Percentiles rank a stretch among this genome's conserved stretches.
These are phyloP conservation scores for Apostichopus leukothele DNA, from an alignment of 53 echinoderm and acorn worm genomes.

Conservation along the genomic window DNA sequence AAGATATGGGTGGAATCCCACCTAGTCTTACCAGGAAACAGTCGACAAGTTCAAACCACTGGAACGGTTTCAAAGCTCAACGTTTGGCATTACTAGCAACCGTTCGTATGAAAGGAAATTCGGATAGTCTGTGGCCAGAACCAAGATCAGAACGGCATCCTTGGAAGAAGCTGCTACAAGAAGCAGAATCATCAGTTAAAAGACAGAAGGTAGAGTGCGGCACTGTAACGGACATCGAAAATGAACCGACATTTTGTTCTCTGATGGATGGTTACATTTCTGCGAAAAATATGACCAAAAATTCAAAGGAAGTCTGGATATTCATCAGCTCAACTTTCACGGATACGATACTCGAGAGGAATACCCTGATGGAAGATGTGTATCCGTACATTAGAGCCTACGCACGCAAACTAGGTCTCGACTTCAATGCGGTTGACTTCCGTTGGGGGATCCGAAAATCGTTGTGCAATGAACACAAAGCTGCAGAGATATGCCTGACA, in stretches of 20 bases:
- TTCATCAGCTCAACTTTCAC: conserved; percentile 98
- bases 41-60: conserved; percentile 31
- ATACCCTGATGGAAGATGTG: conserved; percentile 79
- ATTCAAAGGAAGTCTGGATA: conserved; percentile 72
- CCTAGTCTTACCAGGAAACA: conserved; percentile 23
- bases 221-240: conserved; percentile 42
- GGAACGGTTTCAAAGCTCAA: conserved; percentile 48
- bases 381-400: conserved; percentile 86
- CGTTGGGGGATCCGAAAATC: conserved; percentile 83
- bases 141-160: conserved; percentile 65
- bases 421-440: conserved; percentile 91
- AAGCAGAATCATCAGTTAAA: conserved; percentile 59
- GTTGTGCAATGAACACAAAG: conserved; percentile 74
- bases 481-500: conserved; percentile 76
- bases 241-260: conserved; percentile 46
- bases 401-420: conserved; percentile 73
- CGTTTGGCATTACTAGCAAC: conserved; percentile 56
- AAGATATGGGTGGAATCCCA: conserved; percentile 20
- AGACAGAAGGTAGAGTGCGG: conserved; percentile 33
- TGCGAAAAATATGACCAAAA: conserved; percentile 42
- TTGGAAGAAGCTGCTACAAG: conserved; percentile 64
- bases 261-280: conserved; percentile 70
- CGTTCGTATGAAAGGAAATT: conserved; percentile 64
- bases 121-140: conserved; percentile 58
- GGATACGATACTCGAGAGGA: conserved; percentile 78